A percentile compares a stretch with the other conserved stretches of the same genome.
phyloP scores from a whole-genome alignment of 2,888 invertebrate species.

The Pegoplata infirma region DNA sequence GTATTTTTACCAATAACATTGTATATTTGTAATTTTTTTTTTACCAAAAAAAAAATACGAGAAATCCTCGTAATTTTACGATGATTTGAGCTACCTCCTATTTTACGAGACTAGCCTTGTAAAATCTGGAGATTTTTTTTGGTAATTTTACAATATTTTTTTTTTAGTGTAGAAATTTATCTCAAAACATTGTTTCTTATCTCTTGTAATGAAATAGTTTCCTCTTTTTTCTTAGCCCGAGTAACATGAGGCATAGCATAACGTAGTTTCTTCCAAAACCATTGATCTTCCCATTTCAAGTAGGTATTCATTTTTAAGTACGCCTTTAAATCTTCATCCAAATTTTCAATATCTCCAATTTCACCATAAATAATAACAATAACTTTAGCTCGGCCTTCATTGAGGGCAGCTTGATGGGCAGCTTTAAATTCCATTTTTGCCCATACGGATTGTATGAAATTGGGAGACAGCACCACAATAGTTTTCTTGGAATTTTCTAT shows the following conservation, averaged over 20 bases:
- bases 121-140: too few relatives aligned
- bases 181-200: not conserved
- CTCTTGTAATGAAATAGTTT: conserved; percentile 77
- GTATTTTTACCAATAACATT: too few relatives aligned
- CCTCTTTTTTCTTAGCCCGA: too few relatives aligned
- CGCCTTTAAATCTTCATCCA: conserved; percentile 84
- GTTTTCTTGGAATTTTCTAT: conserved; percentile 82
- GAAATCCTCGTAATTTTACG: too few relatives aligned
- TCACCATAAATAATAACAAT: conserved; percentile 87
- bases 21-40: too few relatives aligned
- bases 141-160: too few relatives aligned
- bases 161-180: too few relatives aligned
- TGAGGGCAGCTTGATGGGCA: conserved; percentile 84
- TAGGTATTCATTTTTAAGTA: conserved; percentile 88
- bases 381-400: conserved; percentile 83
- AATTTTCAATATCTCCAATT: conserved; percentile 80
- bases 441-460: conserved; percentile 87
- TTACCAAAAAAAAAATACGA: too few relatives aligned
- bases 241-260: conserved; percentile 74
- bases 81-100: too few relatives aligned
- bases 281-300: conserved; percentile 88
- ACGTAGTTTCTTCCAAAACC: conserved; percentile 80
- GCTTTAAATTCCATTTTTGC: conserved; percentile 85
- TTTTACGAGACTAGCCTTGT: too few relatives aligned
- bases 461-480: conserved; percentile 83